These are phyloP conservation scores for Spicauda simplicius DNA, from an alignment of 2,888 invertebrate species.

Conservation along the genomic window DNA sequence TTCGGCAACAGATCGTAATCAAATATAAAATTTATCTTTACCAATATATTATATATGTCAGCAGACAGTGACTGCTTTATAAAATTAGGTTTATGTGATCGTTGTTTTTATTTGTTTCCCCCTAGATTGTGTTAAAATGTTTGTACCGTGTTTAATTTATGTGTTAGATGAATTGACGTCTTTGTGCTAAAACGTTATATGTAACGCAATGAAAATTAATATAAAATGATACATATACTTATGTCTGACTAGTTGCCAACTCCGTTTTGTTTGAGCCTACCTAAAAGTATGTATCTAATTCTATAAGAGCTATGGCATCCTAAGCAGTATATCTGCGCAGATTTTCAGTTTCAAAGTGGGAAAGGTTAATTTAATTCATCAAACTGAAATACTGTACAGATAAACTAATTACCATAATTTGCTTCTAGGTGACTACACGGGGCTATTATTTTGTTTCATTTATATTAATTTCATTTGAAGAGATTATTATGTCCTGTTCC, in stretches of 20 bases:
- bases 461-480: conserved; percentile 70
- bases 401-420: conserved; percentile 65
- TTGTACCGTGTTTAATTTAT: conserved; percentile 70
- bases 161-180: conserved; percentile 72
- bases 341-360: conserved; percentile 43
- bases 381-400: conserved; percentile 54
- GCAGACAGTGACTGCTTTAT: conserved; percentile 68
- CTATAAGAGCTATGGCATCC: conserved; percentile 71
- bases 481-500: conserved; percentile 69
- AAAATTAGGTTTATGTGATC: conserved; percentile 70
- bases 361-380: neutral
- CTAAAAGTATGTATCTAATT: conserved; percentile 51
- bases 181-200: conserved; percentile 84
- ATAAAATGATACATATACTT: conserved; percentile 67
- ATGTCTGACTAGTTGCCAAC: conserved; percentile 77
- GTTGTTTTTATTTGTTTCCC: conserved; percentile 67
- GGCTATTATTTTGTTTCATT: conserved; percentile 77
- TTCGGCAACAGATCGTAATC: conserved; percentile 85
- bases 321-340: conserved; percentile 66
- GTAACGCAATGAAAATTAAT: conserved; percentile 82
- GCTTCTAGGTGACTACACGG: conserved; percentile 83
- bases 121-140: conserved; percentile 62
- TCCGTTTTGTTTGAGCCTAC: conserved; percentile 66
- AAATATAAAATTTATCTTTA: conserved; percentile 58
- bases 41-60: conserved; percentile 61